Conservation (phyloP, 2,113 vertebrate genomes). For the Phalacrocorax carbo region DNA sequence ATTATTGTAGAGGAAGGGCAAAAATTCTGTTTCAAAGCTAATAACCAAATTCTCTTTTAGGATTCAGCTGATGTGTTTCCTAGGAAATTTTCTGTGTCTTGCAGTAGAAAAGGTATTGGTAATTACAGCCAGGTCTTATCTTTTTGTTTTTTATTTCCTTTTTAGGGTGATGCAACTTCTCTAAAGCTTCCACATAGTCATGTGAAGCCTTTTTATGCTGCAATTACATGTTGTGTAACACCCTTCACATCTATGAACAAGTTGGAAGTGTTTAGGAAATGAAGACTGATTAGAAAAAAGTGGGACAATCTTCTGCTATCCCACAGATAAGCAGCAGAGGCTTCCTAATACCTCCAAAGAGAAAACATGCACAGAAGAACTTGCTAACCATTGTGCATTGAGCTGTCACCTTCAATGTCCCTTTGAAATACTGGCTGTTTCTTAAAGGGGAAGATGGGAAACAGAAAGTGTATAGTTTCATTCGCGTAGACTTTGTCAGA, state of each 20-base stretch:
- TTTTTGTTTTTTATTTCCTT: neutral
- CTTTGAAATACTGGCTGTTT: conserved; percentile 64
- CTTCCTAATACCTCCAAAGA: conserved; percentile 45
- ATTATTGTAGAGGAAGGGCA: neutral
- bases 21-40: neutral
- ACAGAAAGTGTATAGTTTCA: conserved; percentile 89
- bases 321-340: neutral
- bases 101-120: neutral
- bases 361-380: conserved; percentile 63
- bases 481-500: conserved; percentile 79
- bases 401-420: conserved; percentile 82
- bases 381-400: conserved; percentile 71
- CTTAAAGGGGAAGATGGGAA: conserved; percentile 82
- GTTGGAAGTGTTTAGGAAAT: neutral
- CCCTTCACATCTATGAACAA: neutral
- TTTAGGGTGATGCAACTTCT: neutral
- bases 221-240: neutral
- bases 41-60: neutral
- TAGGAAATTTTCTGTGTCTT: neutral
- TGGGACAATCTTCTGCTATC: neutral
- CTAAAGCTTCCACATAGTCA: neutral
- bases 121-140: neutral
- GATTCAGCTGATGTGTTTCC: neutral
- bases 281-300: neutral
- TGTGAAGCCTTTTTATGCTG: neutral